Conservation (phyloP, 2,113 vertebrate genomes). For the Mirounga angustirostris region DNA sequence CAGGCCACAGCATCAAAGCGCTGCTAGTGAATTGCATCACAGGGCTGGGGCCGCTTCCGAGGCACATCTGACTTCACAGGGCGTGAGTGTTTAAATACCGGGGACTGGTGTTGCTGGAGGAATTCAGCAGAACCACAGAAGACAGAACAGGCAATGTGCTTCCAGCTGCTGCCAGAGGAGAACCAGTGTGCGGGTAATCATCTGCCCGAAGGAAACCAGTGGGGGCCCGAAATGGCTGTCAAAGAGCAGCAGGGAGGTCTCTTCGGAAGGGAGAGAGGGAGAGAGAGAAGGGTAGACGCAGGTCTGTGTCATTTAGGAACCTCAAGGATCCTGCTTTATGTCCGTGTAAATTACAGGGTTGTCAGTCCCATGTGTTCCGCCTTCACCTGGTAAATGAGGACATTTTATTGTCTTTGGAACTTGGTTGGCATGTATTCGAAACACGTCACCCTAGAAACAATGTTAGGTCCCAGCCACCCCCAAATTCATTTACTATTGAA, state of each 20-base stretch:
- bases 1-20: background rate
- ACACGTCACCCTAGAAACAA: background rate
- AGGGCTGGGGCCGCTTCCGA: background rate
- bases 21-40: background rate
- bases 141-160: background rate
- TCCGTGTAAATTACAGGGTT: background rate
- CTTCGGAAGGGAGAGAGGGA: background rate
- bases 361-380: fast-evolving
- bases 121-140: background rate
- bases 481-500: background rate
- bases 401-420: background rate
- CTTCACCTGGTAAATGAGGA: background rate
- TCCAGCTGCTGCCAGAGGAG: background rate
- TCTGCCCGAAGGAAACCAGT: background rate
- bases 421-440: background rate
- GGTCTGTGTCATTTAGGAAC: background rate
- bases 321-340: fast-evolving
- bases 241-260: background rate
- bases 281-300: background rate
- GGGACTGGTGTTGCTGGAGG: background rate
- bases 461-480: background rate
- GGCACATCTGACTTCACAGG: background rate
- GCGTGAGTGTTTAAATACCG: background rate
- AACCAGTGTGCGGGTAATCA: background rate
- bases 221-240: background rate